Conservation (phyloP, 2,113 vertebrate genomes). For the Ammodytes marinus region DNA sequence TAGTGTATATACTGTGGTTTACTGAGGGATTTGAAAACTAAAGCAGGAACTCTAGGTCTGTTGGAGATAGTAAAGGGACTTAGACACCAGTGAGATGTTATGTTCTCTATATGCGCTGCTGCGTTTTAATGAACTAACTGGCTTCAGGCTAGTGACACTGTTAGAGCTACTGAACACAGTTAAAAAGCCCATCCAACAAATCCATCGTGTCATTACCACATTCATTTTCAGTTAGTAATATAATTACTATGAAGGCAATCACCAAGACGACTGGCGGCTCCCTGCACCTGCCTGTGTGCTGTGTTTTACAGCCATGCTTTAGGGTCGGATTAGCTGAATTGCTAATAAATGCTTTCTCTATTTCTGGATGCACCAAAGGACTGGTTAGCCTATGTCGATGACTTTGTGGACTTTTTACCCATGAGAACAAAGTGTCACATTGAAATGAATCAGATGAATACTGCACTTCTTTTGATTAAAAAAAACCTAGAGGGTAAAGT, state of each 20-base stretch:
- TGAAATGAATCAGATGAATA: too few relatives aligned
- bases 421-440: too few relatives aligned
- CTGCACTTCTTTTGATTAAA: neutral
- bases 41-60: neutral
- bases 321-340: neutral
- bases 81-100: neutral
- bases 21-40: neutral
- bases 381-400: too few relatives aligned
- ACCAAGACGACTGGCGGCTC: too few relatives aligned
- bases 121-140: conserved; percentile 4
- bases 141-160: conserved; percentile 15
- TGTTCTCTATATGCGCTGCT: neutral
- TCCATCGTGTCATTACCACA: conserved; percentile 12
- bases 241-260: conserved; percentile 15
- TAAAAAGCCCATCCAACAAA: conserved; percentile 3
- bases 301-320: neutral
- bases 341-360: too few relatives aligned
- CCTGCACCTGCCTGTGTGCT: too few relatives aligned
- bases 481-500: neutral
- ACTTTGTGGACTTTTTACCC: too few relatives aligned
- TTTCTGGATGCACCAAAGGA: too few relatives aligned
- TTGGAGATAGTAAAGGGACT: neutral
- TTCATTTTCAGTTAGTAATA: neutral
- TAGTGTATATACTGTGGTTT: neutral
- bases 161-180: neutral